Evolutionary conservation across 2,113 vertebrate genomes (phyloP).

Genomic region (Gymnogyps californianus): DNA sequence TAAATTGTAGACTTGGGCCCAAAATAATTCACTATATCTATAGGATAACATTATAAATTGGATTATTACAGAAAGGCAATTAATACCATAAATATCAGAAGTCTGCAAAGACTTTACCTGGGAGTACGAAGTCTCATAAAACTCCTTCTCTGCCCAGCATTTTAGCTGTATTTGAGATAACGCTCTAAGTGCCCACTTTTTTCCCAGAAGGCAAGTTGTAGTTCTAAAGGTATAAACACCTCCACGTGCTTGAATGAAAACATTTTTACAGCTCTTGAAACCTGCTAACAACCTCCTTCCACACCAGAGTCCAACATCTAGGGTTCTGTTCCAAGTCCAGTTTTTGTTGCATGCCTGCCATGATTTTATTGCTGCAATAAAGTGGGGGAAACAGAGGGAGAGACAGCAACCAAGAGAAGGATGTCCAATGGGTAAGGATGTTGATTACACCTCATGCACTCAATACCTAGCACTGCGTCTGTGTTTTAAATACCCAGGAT

Average conservation of each 20-base stretch:
- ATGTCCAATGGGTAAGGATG: fast-evolving
- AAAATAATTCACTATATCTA: background rate
- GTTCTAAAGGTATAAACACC: background rate
- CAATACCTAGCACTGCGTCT: fast-evolving
- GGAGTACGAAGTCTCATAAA: background rate
- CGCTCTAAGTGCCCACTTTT: background rate
- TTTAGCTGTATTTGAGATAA: background rate
- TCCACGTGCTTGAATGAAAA: background rate
- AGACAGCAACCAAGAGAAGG: background rate
- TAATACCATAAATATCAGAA: background rate
- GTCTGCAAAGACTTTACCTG: background rate
- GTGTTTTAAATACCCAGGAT: background rate
- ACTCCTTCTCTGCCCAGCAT: background rate
- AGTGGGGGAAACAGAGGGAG: background rate
- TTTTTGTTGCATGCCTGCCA: background rate
- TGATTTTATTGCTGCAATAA: background rate
- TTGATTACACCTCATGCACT: fast-evolving
- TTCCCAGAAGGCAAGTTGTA: background rate
- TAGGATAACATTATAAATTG: background rate
- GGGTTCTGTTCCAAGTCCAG: conserved; percentile 50
- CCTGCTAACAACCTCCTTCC: background rate
- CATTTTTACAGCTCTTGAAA: conserved; percentile 37
- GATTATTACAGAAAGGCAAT: background rate
- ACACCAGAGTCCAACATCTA: conserved; percentile 10
- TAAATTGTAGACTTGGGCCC: background rate